Evolutionary conservation across 1,140 invertebrate genomes (phyloP), one percentile per base, ranked within the genome.

Genomic region (Oryctes rhinoceros): DNA sequence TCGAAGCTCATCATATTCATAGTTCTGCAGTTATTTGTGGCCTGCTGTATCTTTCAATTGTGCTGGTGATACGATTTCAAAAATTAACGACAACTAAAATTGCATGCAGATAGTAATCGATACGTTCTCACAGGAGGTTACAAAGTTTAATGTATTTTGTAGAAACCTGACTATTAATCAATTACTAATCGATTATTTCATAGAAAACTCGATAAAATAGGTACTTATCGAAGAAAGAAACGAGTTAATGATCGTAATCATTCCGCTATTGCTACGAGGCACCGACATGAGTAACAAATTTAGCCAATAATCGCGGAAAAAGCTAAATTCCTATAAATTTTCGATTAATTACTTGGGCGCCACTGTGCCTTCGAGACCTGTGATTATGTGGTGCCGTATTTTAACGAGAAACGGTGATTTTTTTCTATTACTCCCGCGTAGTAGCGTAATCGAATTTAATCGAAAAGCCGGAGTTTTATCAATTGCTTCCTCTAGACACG

Each of bases 391-490:
- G 65, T 37, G 65, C 30, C 65, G 65, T 71, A 71, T 71, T 71
- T 71, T 71, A 71, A 71, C 65, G 65, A 71, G 65, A 71, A 71
- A 71, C 65, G 65, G 65, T 71, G 65, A 71, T 71, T 71, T 71
- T 53, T 59, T 71, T 71, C 65, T 71, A 35, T 20, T 71, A 37
- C 24, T 37, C 20, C 65, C 20, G 65, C 65, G 35, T 71, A 37
- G 5, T 10, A 10, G 9, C 18, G 11, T 71, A 71, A 71, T 71
- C 65, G 65, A 71, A 71, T 24, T 71, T 71, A 24, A 71, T 35
- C 65, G 20, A 35, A 71, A 71, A 35, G 11, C 24, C 65, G 65
- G 35, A 71, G 65, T 24, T 24, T 71, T 71, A 71, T 71, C 65
- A 71, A 71, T 71, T 71, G 65, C 65, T 59, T 59, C 53, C 53